These are phyloP conservation scores for Drosophila lacertosa DNA, from an alignment of 1,140 invertebrate species.

Conservation along the genomic window DNA sequence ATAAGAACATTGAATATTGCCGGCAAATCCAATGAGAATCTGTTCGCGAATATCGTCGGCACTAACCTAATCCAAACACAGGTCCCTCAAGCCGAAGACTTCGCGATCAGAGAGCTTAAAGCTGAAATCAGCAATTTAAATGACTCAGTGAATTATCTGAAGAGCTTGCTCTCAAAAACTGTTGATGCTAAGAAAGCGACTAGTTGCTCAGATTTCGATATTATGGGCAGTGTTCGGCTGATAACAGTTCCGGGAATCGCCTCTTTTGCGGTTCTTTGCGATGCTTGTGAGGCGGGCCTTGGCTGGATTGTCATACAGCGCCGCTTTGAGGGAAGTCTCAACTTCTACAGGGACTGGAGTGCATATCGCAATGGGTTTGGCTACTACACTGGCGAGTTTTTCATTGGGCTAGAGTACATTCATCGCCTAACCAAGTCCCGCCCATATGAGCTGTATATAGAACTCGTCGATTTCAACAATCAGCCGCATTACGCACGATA, in stretches of 20 bases:
- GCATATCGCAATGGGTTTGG: conserved; percentile 46
- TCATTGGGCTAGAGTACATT: conserved; percentile 35
- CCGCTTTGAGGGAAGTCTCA: conserved; percentile 23
- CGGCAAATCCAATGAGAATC: neutral
- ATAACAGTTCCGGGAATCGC: conserved; percentile 20
- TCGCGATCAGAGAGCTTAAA: conserved; percentile 2
- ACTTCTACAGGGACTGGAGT: conserved; percentile 31
- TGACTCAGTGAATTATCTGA: neutral
- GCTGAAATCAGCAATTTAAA: conserved; percentile 12
- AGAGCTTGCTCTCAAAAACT: neutral
- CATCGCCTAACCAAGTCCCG: conserved; percentile 32
- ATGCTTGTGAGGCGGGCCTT: neutral
- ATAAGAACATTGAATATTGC: conserved; percentile 17
- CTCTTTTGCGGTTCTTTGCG: conserved; percentile 26
- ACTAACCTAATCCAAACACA: neutral
- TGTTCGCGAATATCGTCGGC: neutral
- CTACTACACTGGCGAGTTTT: conserved; percentile 25
- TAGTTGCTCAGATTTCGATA: neutral
- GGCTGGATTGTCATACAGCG: conserved; percentile 35
- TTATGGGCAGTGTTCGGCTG: conserved; percentile 4
- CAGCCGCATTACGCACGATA: conserved; percentile 86
- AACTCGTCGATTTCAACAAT: conserved; percentile 86
- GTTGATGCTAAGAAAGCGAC: neutral
- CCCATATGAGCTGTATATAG: conserved; percentile 83
- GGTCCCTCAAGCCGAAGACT: neutral